Evolutionary conservation across 2,113 vertebrate species (phyloP), one percentile per base, ranked within the genome.

Genomic region (Mirza zaza): DNA sequence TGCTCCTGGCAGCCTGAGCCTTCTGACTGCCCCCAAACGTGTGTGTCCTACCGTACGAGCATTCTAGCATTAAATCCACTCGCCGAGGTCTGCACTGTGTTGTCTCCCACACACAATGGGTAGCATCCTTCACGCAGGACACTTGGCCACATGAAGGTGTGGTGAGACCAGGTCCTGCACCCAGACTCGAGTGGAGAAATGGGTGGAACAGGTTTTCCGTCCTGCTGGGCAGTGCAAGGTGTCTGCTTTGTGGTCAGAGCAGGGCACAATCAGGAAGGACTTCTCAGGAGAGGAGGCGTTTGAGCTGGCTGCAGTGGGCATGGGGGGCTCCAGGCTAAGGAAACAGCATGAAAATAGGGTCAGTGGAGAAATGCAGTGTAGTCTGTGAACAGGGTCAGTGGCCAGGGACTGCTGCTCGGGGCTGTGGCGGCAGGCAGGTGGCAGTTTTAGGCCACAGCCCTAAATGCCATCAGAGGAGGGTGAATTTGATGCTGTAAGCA

Each of bases 251-350:
- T 89, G 70, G 39, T 36, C 52, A 55, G 17, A 23, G 10, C 36
- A 67, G 9, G 4, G 76, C n/a, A 61, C 45, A 10, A 55, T 77
- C 84, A 50, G 39, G 90, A 77, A 92, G 59, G 71, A 52, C 71
- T 76, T 93, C 81, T 59, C 10, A n/a, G 86, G 90, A 81, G 73
- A 81, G 39, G 59, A 39, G 42, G n/a, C 80, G 27, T 55, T 23
- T 11, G 29, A 57, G 32, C 6, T 17, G 61, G 32, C 32, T 21
- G n/a, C 29, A 48, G 29, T 55, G 29, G n/a, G 39, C 6, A 5
- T 52, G n/a, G 14, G 10, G 50, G 42, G 52, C 68, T 82, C 82
- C 25, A 8, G 61, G 32, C 67, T 63, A 39, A 63, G 59, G 75
- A 63, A 68, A 29, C 1, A 76, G 81, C 87, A 61, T 3, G 4